Conservation (phyloP, 2,888 invertebrate genomes). For the Zygogramma bicolorata region DNA sequence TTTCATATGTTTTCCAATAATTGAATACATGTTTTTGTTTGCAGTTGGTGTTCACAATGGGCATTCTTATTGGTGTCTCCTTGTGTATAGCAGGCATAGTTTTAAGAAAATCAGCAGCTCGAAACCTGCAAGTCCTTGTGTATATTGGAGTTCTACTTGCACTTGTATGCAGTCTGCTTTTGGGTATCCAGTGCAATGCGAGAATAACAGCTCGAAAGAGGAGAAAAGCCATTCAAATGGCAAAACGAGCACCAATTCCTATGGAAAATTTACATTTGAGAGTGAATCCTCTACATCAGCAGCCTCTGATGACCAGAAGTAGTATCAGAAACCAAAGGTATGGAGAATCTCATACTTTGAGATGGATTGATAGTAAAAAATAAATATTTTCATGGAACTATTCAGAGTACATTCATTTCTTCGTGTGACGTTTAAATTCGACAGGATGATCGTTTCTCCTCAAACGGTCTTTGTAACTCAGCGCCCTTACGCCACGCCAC, state of each 20-base stretch:
- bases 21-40: constrained; percentile 38
- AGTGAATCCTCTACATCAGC: constrained; percentile 47
- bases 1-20: no score
- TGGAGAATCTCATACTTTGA: background rate
- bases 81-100: constrained; percentile 76
- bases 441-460: no score
- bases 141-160: constrained; percentile 75
- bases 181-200: constrained; percentile 76
- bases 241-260: constrained; percentile 59
- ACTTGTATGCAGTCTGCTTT: constrained; percentile 73
- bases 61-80: constrained; percentile 75
- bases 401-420: no score
- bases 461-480: no score
- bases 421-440: no score
- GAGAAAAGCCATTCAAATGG: constrained; percentile 56
- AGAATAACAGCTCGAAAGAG: constrained; percentile 56
- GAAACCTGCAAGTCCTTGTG: constrained; percentile 75
- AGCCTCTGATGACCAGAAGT: constrained; percentile 31
- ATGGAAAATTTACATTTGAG: constrained; percentile 57
- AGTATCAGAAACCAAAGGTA: constrained; percentile 50
- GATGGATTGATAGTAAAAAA: background rate
- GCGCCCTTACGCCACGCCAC: no score
- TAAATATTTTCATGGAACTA: background rate
- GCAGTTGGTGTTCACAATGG: constrained; percentile 77
- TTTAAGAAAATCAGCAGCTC: constrained; percentile 73